Evolutionary conservation across 2,113 vertebrate species (phyloP), one percentile per base, ranked within the genome.

Genomic region (Tylochromis polylepis): DNA sequence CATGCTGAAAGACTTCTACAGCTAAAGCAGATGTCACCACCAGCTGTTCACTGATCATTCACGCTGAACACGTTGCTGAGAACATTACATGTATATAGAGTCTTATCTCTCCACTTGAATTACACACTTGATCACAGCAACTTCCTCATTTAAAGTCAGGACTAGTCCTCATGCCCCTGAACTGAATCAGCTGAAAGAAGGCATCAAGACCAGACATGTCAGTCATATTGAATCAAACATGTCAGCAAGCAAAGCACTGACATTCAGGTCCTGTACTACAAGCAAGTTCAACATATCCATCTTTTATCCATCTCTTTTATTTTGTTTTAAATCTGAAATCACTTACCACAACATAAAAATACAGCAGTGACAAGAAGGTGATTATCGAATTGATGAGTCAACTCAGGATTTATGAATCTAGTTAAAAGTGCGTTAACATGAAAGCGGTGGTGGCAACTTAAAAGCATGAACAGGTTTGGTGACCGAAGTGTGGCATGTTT

Each of bases 11-110:
- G 34, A 65, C 18, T 41, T 83, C n/a, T 36, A 41, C 72, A 14
- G 51, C 72, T 51, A 27, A 49, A 90, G 82, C 22, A 92, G 84
- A 58, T 49, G 86, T 85, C n/a, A 41, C 34, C 85, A 91, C 72
- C 91, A 93, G 91, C 85, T 93, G 91, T 78, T 86, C 83, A 14
- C 62, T 49, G 46, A 72, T 85, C 82, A 72, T 82, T 88, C 60
- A 46, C 15, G 84, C 84, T 78, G 34, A 56, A 82, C 59, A 38
- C 34, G 80, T 27, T 62, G 57, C 88, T 85, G 80, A 89, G 81
- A 56, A 84, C 56, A 51, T 85, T 31, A 34, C 53, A 88, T 31
- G 62, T 90, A 88, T 67, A 89, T 90, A 77, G 31, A 67, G 15
- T 53, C 16, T 14, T 51, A 60, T 49, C 24, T 46, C 43, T 20